phyloP scores from a whole-genome alignment of 2,888 invertebrate species.

The Heliothis peltigera region DNA sequence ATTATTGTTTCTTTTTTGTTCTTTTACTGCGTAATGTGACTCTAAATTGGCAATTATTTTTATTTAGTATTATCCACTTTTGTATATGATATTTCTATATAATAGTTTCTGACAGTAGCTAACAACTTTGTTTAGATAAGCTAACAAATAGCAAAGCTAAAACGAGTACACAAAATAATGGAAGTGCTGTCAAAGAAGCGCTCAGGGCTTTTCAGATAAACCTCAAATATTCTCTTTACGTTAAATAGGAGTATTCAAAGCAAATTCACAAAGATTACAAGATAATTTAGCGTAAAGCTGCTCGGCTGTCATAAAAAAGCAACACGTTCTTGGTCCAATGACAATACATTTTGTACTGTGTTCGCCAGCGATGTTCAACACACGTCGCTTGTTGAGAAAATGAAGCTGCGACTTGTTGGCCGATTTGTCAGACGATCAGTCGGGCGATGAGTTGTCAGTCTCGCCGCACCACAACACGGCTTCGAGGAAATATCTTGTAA shows the following conservation, averaged over 20 bases:
- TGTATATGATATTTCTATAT: no score
- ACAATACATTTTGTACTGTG: constrained; percentile 61
- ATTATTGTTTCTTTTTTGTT: no score
- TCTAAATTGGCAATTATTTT: no score
- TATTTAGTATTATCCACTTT: no score
- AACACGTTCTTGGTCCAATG: constrained; percentile 58
- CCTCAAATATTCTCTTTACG: constrained; percentile 23
- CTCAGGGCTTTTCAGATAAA: constrained; percentile 5
- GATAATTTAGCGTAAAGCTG: constrained; percentile 64
- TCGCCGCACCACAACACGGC: constrained; percentile 45
- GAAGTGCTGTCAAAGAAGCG: not conserved
- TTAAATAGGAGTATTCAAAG: constrained; percentile 54
- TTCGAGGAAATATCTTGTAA: constrained; percentile 59
- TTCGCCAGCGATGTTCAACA: constrained; percentile 58
- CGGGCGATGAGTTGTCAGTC: constrained; percentile 38
- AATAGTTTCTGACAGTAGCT: not conserved
- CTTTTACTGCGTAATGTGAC: no score
- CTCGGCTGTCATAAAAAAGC: constrained; percentile 59
- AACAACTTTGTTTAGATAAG: not conserved
- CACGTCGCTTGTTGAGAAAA: constrained; percentile 61
- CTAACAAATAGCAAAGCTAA: not conserved
- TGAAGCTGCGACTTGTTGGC: constrained; percentile 51
- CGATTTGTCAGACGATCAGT: constrained; percentile 39
- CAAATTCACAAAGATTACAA: constrained; percentile 61
- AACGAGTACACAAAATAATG: not conserved